phyloP scores from a whole-genome alignment of 2,888 invertebrate genomes.

The Drosophila anceps region DNA sequence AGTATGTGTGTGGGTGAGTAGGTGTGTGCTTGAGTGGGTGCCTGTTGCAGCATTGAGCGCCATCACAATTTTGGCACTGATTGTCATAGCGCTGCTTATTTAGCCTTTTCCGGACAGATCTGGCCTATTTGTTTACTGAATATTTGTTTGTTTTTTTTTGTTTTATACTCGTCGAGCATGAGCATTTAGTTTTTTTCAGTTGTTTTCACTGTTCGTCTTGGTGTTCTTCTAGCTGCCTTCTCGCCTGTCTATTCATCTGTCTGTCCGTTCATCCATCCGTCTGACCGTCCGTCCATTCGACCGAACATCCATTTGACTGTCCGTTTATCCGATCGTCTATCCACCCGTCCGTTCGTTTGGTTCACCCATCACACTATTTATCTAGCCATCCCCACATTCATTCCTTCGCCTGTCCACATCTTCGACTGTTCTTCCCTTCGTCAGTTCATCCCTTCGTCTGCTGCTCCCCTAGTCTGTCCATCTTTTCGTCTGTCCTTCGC shows the following conservation, averaged over 20 bases:
- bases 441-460: neutral
- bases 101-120: neutral
- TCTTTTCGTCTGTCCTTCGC: neutral
- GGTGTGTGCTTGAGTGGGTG: conserved; percentile 8
- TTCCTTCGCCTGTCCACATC: neutral
- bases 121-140: neutral
- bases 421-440: neutral
- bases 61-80: conserved; percentile 52
- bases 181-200: neutral
- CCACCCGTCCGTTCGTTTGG: too few relatives aligned
- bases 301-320: neutral
- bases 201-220: neutral
- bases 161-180: neutral
- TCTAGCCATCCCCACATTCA: neutral
- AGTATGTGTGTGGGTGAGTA: conserved; percentile 8
- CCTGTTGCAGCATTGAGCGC: conserved; percentile 39
- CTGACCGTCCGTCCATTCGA: neutral
- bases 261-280: too few relatives aligned
- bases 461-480: too few relatives aligned
- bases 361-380: neutral
- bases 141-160: neutral
- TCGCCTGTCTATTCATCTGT: neutral
- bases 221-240: neutral
- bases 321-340: neutral
- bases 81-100: neutral